Conservation (phyloP, 2,888 invertebrate species). For the Hirtodrosophila trivittata region DNA sequence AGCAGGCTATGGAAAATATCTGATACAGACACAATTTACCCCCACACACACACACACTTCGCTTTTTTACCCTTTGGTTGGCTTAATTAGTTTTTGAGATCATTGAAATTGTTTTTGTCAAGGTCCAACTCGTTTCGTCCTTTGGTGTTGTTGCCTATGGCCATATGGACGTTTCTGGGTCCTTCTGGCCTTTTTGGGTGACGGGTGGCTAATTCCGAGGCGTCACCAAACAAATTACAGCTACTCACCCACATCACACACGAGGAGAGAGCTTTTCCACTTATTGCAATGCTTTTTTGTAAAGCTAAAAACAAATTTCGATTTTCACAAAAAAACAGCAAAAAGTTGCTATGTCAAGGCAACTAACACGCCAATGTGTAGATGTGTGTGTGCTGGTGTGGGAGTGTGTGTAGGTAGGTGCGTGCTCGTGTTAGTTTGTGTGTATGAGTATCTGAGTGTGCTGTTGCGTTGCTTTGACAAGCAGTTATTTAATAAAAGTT, state of each 20-base stretch:
- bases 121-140: slow-evolving; percentile 35
- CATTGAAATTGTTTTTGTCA: slow-evolving; percentile 78
- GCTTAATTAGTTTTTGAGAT: slow-evolving; percentile 84
- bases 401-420: slow-evolving; percentile 18
- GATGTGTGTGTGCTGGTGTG: slow-evolving; percentile 13
- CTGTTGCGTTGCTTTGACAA: slow-evolving; percentile 62
- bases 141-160: slow-evolving; percentile 38
- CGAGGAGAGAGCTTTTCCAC: slow-evolving; percentile 38
- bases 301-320: slow-evolving; percentile 60
- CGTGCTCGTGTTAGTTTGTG: slow-evolving; percentile 14
- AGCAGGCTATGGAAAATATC: slow-evolving; percentile 54
- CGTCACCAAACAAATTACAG: slow-evolving; percentile 71
- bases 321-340: slow-evolving; percentile 45
- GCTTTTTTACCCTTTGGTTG: slow-evolving; percentile 39
- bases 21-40: slow-evolving; percentile 28
- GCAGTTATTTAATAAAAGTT: slow-evolving; percentile 74
- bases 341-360: slow-evolving; percentile 56
- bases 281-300: slow-evolving; percentile 18
- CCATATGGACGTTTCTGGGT: slow-evolving; percentile 14
- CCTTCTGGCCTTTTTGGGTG: slow-evolving; percentile 11
- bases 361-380: slow-evolving; percentile 25
- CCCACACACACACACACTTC: slow-evolving; percentile 9
- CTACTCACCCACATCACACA: slow-evolving; percentile 44
- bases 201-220: slow-evolving; percentile 62
- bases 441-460: slow-evolving; percentile 22